Evolutionary conservation across 1,140 invertebrate genomes (phyloP).

Genomic region (Drusus annulatus): DNA sequence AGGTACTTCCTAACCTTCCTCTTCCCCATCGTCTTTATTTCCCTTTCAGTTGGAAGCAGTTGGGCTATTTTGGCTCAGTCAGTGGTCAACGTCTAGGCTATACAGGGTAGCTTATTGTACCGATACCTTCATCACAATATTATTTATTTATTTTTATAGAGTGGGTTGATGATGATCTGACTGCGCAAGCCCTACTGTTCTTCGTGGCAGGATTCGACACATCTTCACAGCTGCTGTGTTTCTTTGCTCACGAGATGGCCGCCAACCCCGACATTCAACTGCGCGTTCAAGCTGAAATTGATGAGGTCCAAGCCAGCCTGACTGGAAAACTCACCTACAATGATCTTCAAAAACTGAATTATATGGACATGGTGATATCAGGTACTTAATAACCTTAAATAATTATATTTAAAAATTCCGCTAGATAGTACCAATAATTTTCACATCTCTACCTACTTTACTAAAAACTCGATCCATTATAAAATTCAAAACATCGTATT

Average conservation of each 20-base stretch:
- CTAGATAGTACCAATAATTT: no score
- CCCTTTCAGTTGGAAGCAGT: no score
- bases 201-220: conserved; percentile 65
- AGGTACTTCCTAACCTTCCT: no score
- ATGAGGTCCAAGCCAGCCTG: conserved; percentile 54
- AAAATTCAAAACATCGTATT: no score
- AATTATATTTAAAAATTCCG: no score
- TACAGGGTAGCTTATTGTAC: no score
- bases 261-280: conserved; percentile 69
- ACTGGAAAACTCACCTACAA: conserved; percentile 63
- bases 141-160: conserved; percentile 18
- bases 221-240: conserved; percentile 65
- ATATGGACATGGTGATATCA: conserved; percentile 56
- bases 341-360: conserved; percentile 63
- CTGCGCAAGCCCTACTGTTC: conserved; percentile 60
- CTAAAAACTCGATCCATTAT: no score
- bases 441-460: no score
- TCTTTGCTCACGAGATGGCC: conserved; percentile 67
- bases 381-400: background rate
- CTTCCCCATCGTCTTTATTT: no score
- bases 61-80: no score
- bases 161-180: conserved; percentile 56
- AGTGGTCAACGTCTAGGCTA: no score
- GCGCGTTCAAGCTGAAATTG: conserved; percentile 66
- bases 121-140: no score